Conservation (phyloP, 2,797 vertebrate genomes). For the Taeniopygia guttata region DNA sequence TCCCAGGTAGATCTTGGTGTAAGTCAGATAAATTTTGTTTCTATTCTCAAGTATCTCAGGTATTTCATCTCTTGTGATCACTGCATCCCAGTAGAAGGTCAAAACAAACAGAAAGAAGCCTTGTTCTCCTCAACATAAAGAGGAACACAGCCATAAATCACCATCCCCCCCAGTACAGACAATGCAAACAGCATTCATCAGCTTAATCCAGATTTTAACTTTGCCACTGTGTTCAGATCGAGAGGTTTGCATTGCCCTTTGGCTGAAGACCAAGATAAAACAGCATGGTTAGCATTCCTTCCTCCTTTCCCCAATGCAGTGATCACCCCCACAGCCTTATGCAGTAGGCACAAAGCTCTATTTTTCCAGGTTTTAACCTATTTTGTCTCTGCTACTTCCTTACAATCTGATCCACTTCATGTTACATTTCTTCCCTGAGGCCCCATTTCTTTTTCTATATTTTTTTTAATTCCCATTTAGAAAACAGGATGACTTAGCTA, state of each 20-base stretch:
- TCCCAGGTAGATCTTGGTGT: background rate
- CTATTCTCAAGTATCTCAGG: background rate
- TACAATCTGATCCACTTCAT: background rate
- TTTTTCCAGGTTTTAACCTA: background rate
- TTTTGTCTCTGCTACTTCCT: background rate
- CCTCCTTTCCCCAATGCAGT: background rate
- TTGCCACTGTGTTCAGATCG: background rate
- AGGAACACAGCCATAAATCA: background rate
- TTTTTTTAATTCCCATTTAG: background rate
- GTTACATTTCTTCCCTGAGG: background rate
- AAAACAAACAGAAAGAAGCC: background rate
- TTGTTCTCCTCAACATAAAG: background rate
- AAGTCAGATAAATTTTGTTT: background rate
- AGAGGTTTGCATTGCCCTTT: background rate
- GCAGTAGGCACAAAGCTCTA: background rate
- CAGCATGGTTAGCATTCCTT: background rate
- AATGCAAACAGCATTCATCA: background rate
- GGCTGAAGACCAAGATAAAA: background rate
- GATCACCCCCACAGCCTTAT: background rate
- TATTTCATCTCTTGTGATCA: background rate
- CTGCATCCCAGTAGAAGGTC: background rate
- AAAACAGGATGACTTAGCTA: background rate
- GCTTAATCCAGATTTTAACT: background rate
- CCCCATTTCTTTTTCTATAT: background rate
- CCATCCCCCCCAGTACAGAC: background rate